Evolutionary conservation across 2,113 vertebrate genomes (phyloP), one percentile per base, ranked within the genome.

Genomic region (Meriones unguiculatus): DNA sequence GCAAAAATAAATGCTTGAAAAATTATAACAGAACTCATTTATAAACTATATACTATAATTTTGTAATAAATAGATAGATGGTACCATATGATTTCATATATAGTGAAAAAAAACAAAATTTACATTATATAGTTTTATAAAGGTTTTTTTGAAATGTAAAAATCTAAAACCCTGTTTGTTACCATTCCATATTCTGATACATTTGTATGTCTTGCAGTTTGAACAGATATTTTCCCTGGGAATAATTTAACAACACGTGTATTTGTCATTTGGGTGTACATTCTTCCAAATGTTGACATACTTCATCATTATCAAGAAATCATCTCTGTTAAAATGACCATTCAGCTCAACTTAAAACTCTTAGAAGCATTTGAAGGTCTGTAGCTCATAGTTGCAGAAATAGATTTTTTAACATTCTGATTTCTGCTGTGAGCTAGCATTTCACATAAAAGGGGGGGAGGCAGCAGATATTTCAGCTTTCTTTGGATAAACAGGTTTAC

Each of bases 201-300:
- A 38, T 89, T 92, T 35, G 1, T 72, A 8, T 52, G 4, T 82
- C 46, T 75, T 94, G 7, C 73, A 89, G 41, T 70, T 93, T 88
- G 28, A 97, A 76, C 80, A 38, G 25, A 82, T 89, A 22, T 96
- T 91, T 86, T 81, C 80, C 14, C 14, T 30, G 65, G 13, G 22
- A 38, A 76, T 97, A 54, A 85, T 95, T 95, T 95, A 92, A 17
- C 14, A 92, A 97, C n/a, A 69, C 7, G 46, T 70, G 52, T 70
- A 24, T 95, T 91, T 11, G 54, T 94, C 78, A 93, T 72, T 89
- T 92, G 67, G 91, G 38, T 87, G 20, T 20, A 89, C 89, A 14
- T 70, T 93, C 46, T 93, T 94, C 38, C 13, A 65, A 94, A 9
- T 91, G 20, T 90, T 96, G 15, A 67, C 15, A 50, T 88, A 85